phyloP scores from a whole-genome alignment of 2,797 vertebrate species.

The Chaunax sp. region DNA sequence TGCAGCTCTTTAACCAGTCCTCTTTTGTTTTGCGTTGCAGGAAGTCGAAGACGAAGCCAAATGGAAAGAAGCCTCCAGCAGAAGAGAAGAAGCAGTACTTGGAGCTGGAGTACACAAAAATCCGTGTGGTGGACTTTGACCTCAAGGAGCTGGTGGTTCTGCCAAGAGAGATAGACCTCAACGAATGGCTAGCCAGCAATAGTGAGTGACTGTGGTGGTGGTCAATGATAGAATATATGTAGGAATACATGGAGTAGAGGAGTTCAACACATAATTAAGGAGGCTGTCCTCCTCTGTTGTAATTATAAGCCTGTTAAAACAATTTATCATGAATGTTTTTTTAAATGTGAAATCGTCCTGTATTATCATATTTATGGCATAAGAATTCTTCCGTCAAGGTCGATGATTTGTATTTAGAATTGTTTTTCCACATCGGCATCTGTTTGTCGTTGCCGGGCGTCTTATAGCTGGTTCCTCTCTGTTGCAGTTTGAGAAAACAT shows the following conservation, averaged over 20 bases:
- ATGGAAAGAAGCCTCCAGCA: conserved; percentile 93
- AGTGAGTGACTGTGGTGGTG: conserved; percentile 83
- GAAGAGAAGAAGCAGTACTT: conserved; percentile 98
- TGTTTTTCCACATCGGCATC: conserved; percentile 28
- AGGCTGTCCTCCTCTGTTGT: too few relatives aligned
- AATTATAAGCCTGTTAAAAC: too few relatives aligned
- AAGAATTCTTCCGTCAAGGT: not conserved
- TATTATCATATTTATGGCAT: conserved; percentile 6
- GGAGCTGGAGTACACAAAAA: conserved; percentile 94
- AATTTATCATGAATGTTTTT: too few relatives aligned
- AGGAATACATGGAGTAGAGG: not conserved
- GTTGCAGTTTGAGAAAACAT: too few relatives aligned
- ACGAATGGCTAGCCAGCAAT: conserved; percentile 99
- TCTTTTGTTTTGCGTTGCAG: conserved; percentile 71
- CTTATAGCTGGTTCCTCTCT: too few relatives aligned
- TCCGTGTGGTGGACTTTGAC: conserved; percentile 94
- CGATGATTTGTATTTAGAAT: conserved; percentile 15
- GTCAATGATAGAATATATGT: not conserved
- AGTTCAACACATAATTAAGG: too few relatives aligned
- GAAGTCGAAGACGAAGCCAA: conserved; percentile 99
- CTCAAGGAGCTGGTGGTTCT: conserved; percentile 97
- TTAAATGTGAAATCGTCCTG: too few relatives aligned
- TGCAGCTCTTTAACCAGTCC: conserved; percentile 8
- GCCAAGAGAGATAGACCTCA: conserved; percentile 98
- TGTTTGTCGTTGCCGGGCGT: conserved; percentile 45